These are phyloP conservation scores for Struthidea cinerea DNA, from an alignment of 2,113 vertebrate genomes.

Conservation along the genomic window DNA sequence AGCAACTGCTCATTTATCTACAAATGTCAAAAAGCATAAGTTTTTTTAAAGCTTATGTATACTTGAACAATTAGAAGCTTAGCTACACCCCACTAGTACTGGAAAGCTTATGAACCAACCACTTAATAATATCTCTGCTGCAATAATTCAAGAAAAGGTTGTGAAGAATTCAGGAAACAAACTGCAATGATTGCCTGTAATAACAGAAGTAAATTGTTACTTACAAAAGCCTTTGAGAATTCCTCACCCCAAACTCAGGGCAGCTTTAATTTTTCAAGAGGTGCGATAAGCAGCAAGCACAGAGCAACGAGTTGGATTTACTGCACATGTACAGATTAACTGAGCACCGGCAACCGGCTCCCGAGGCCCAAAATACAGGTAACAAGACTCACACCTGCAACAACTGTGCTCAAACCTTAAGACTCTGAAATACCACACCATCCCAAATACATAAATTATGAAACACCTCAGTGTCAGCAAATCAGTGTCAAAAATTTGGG, in stretches of 20 bases:
- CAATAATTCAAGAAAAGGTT: background rate
- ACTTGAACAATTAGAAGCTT: background rate
- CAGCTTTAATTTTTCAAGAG: background rate
- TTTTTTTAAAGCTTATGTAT: background rate
- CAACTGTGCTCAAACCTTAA: background rate
- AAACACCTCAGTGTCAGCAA: background rate
- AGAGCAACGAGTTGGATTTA: background rate
- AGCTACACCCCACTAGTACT: background rate
- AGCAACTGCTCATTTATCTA: background rate
- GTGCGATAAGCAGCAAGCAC: background rate
- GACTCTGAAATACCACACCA: background rate
- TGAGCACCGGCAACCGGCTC: background rate
- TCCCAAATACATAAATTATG: background rate
- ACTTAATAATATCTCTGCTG: background rate
- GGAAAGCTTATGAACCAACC: background rate
- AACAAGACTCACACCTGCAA: background rate
- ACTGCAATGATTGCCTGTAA: background rate
- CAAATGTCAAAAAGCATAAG: background rate
- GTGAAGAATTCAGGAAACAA: background rate
- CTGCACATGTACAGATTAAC: background rate
- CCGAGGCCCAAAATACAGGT: background rate
- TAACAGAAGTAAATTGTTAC: background rate
- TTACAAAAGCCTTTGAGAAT: background rate
- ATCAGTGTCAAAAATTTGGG: background rate
- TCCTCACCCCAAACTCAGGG: background rate